Evolutionary conservation across 1,140 invertebrate species (phyloP), one percentile per base, ranked within the genome.

Genomic region (Bombus waltoni): DNA sequence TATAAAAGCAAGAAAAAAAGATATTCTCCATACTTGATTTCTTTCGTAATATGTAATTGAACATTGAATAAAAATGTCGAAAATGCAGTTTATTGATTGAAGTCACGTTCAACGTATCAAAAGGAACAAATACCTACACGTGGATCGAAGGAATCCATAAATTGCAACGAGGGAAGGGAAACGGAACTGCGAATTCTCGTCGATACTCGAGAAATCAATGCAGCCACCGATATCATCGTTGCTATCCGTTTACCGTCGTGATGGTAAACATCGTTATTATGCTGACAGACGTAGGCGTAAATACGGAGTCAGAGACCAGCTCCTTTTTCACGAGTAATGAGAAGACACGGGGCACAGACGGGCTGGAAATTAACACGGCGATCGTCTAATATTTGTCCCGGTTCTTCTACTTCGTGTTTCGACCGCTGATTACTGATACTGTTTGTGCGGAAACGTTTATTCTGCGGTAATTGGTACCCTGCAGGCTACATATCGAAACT

Each of bases 381-480:
- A 81, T 75, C 68, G 35, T 44, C 84, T 81, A 85, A 85, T 85
- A 85, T 85, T 85, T 85, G 79, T 47, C 28, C 62, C 71, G 78
- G 79, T 74, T 81, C 84, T 81, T 85, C 84, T 53, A 81, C 79
- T 81, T 81, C 84, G 59, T 81, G 79, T 75, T 81, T 81, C 79
- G 59, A 59, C 59, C 79, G 57, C 47, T 85, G 84, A 85, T 85
- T 85, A 75, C 59, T 53, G 78, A 81, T 74, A 85, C 83, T 81
- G 84, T 85, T 85, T 85, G 78, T 81, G 32, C 47, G 79, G 77
- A 80, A 73, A 79, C 78, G 78, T 85, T 81, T 85, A 81, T 81
- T 81, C 71, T 81, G 59, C 57, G 59, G 84, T 85, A 85, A 85
- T 85, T 85, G 79, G 84, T 57, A 70, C 42, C 38, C 78, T 66